Conservation (phyloP, 2,113 vertebrate species). For the Oreocharis arfaki region DNA sequence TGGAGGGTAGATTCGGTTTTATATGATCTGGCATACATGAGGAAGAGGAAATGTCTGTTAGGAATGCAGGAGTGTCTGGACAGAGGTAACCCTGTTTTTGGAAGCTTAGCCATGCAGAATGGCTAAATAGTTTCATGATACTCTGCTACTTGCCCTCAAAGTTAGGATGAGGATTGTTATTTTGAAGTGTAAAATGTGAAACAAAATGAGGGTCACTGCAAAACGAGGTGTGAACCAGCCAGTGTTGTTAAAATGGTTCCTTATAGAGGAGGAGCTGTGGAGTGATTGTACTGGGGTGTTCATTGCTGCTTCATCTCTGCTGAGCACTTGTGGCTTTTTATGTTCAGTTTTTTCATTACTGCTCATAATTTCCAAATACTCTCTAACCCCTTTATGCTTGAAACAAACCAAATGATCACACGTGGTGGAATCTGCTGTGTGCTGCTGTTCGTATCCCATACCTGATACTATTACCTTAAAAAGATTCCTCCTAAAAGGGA, state of each 20-base stretch:
- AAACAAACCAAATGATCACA: neutral
- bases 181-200: neutral
- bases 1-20: neutral
- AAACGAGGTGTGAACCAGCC: neutral
- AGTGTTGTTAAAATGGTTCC: neutral
- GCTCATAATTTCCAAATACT: neutral
- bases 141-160: neutral
- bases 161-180: accelerated
- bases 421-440: accelerated
- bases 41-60: neutral
- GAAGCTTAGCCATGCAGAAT: neutral
- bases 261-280: neutral
- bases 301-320: neutral
- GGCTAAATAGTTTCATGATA: neutral
- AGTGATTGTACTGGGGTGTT: neutral
- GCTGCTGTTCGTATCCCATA: neutral
- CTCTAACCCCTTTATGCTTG: neutral
- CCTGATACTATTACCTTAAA: neutral
- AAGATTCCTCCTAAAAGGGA: neutral
- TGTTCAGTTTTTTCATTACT: neutral
- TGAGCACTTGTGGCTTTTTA: neutral
- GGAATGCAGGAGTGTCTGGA: neutral
- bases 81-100: neutral
- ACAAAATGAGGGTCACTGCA: neutral
- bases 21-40: neutral